Base-by-base conservation (phyloP, 2,888 invertebrate species). In the Drosophila eohydei region DNA sequence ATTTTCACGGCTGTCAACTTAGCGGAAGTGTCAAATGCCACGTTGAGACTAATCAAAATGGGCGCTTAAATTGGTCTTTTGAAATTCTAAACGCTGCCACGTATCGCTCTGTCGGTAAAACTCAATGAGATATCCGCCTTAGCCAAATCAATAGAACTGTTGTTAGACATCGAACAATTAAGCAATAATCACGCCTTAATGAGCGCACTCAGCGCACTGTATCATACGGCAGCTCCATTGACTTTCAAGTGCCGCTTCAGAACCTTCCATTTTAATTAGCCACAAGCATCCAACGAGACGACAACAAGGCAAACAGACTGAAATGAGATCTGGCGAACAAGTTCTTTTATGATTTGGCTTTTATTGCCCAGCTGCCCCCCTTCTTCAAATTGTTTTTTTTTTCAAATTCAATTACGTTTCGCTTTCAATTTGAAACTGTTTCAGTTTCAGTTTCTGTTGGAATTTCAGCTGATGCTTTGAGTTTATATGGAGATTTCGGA, bases 1-100 rank as follows among this genome's bases (percentile, higher is more conserved):
- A 81, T 83, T 84, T 86, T 85, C 80, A 91, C 86, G 82, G 76
- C 78, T 91, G 90, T 89, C 89, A 86, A 85, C 83, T 89, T 91
- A 83, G 89, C 90, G 90, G 90, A 90, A 91, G 91, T 89, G 80
- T 78, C 88, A 87, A 83, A 63, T 60, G 68, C 66, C 63, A 62
- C 60, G 67, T 69, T 48, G 16, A 28, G 57, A 48, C 60, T 68
- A 61, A 68, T 68, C 65, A 73, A 56, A 60, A 32, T 34, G 78
- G 59, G 74, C 70, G 52, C 69, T 74, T 52, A 52, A 69, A 64
- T 63, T 56, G 55, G 51, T 36, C 69, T 57, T 52, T 80, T 73
- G 69, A 78, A 75, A 78, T 73, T 78, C 88, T 71, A 78, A 71
- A 82, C 67, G 58, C 28, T 64, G n/a, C 26, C 46, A 48, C 41